Percentiles rank a stretch among this genome's conserved stretches.
phyloP scores from a whole-genome alignment of 2,888 invertebrate species.

The Andrena camellia region DNA sequence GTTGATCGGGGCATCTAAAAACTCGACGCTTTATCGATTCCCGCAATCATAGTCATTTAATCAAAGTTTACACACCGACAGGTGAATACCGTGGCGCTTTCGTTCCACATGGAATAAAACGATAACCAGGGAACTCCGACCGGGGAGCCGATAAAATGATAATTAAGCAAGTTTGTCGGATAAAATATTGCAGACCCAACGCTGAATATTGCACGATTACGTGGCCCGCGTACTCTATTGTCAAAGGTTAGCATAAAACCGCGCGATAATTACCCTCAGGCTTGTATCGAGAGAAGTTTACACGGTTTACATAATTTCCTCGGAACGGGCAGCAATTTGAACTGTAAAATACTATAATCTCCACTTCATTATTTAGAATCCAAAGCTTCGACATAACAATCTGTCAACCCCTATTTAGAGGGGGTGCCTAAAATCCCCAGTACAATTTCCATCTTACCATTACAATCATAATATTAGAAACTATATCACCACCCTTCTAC shows the following conservation, averaged over 20 bases:
- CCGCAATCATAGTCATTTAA: slow-evolving; percentile 15
- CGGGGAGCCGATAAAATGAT: slow-evolving; percentile 33
- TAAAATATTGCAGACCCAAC: not conserved
- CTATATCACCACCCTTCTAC: not conserved
- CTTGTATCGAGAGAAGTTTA: not conserved
- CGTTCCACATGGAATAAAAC: slow-evolving; percentile 2
- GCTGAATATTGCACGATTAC: not conserved
- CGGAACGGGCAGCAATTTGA: not conserved
- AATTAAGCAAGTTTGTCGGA: slow-evolving; percentile 45
- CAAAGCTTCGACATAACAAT: too few relatives aligned
- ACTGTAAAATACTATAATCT: not conserved
- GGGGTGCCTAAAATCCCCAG: too few relatives aligned
- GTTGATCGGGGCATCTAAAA: not conserved
- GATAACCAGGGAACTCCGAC: slow-evolving; percentile 29
- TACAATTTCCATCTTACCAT: too few relatives aligned
- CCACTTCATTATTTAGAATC: too few relatives aligned
- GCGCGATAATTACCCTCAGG: too few relatives aligned
- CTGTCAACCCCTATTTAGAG: too few relatives aligned
- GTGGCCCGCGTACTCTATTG: not conserved
- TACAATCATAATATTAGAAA: not conserved
- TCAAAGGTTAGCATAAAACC: not conserved
- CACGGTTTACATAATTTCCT: not conserved
- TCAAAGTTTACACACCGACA: slow-evolving; percentile 7
- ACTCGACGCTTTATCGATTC: not conserved
- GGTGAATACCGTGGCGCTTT: slow-evolving; percentile 1